Percentiles rank a stretch among this genome's conserved stretches.
Conservation (phyloP, 2,113 vertebrate species). For the Pygoscelis antarcticus region DNA sequence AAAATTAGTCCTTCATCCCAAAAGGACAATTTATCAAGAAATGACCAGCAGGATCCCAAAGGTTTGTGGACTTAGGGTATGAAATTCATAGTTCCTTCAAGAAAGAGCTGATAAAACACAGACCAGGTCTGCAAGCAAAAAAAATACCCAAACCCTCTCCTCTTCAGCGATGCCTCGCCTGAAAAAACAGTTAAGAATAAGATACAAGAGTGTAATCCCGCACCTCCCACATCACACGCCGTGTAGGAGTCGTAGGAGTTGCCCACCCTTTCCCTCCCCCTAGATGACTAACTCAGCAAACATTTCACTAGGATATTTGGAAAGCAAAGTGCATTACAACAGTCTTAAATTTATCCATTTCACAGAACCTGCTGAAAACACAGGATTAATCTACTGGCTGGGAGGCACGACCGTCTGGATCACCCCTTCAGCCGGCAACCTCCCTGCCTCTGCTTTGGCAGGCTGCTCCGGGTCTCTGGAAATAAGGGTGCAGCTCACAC, state of each 20-base stretch:
- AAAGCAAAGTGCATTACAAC: background rate
- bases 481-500: background rate
- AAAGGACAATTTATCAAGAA: background rate
- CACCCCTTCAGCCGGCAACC: background rate
- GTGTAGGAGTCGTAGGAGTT: background rate
- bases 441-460: background rate
- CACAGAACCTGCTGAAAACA: background rate
- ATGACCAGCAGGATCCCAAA: background rate
- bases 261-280: background rate
- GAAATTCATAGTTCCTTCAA: background rate
- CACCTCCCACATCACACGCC: background rate
- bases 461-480: background rate
- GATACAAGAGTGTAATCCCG: background rate
- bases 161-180: background rate
- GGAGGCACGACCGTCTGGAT: background rate
- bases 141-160: background rate
- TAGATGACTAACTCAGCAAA: constrained; percentile 4
- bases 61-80: background rate
- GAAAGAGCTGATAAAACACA: background rate
- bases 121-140: background rate
- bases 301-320: background rate
- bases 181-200: background rate
- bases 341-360: background rate
- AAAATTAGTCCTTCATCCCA: background rate
- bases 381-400: background rate